Evolutionary conservation across 2,888 invertebrate species (phyloP).

Genomic region (Cordilura impudica): DNA sequence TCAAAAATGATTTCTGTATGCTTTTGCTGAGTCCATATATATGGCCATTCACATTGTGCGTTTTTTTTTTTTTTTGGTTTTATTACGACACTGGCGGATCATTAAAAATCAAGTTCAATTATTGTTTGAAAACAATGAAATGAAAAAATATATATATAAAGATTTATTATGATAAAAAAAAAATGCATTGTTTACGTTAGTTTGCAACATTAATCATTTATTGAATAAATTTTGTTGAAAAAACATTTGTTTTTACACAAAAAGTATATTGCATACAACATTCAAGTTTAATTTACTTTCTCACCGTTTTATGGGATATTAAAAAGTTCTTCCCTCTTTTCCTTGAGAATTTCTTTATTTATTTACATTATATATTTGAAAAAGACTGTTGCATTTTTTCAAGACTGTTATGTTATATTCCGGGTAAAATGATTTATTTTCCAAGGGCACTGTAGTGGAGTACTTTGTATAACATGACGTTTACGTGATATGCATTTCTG

Average conservation of each 20-base stretch:
- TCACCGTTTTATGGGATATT: background rate
- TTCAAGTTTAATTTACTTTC: background rate
- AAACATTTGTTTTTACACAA: background rate
- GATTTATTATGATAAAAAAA: background rate
- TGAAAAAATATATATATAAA: background rate
- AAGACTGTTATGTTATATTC: background rate
- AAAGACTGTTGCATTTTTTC: background rate
- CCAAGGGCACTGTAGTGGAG: background rate
- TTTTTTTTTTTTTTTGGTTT: background rate
- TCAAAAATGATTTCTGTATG: background rate
- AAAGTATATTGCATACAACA: no score
- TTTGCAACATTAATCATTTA: background rate
- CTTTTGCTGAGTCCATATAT: no score
- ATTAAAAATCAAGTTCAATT: background rate
- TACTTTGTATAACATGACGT: constrained; percentile 35
- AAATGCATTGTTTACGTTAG: background rate
- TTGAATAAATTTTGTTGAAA: background rate
- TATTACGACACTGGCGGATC: background rate
- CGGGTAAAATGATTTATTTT: background rate
- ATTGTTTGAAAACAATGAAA: background rate
- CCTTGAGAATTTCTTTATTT: background rate
- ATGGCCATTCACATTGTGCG: background rate
- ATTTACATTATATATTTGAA: background rate
- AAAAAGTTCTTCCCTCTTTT: background rate
- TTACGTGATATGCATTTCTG: constrained; percentile 57